Conservation (phyloP, 2,888 invertebrate species). For the Xylota sylvarum region DNA sequence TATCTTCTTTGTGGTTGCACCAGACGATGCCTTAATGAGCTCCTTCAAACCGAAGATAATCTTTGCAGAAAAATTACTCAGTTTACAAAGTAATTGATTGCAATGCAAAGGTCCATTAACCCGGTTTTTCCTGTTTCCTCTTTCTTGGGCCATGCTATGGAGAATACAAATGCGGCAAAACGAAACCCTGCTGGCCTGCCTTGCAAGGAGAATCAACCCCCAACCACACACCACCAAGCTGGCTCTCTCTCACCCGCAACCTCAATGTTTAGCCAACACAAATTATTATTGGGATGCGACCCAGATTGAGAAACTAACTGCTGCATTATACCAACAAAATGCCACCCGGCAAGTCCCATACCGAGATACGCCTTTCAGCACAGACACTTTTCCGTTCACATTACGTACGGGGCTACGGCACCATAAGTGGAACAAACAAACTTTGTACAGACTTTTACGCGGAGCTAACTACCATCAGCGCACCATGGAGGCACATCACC, state of each 20-base stretch:
- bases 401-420: constrained; percentile 47
- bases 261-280: constrained; percentile 73
- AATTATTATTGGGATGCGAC: constrained; percentile 76
- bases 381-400: constrained; percentile 50
- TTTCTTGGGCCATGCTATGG: constrained; percentile 18
- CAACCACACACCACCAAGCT: background rate
- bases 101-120: constrained; percentile 76
- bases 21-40: constrained; percentile 73
- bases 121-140: constrained; percentile 37
- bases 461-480: constrained; percentile 26
- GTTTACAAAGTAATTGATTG: constrained; percentile 76
- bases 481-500: background rate
- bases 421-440: constrained; percentile 68
- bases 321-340: constrained; percentile 68
- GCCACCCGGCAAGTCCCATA: constrained; percentile 21
- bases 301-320: constrained; percentile 53
- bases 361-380: constrained; percentile 24
- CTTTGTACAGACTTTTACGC: constrained; percentile 55
- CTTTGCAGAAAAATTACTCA: constrained; percentile 69
- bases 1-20: constrained; percentile 54
- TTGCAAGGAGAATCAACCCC: constrained; percentile 21
- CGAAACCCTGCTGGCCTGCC: constrained; percentile 46
- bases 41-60: constrained; percentile 69
- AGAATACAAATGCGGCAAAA: constrained; percentile 53
- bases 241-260: constrained; percentile 63